Percentiles rank a stretch among this genome's conserved stretches.
These are phyloP conservation scores for Drosophila trichaetosa DNA, from an alignment of 2,888 invertebrate species.

Conservation along the genomic window DNA sequence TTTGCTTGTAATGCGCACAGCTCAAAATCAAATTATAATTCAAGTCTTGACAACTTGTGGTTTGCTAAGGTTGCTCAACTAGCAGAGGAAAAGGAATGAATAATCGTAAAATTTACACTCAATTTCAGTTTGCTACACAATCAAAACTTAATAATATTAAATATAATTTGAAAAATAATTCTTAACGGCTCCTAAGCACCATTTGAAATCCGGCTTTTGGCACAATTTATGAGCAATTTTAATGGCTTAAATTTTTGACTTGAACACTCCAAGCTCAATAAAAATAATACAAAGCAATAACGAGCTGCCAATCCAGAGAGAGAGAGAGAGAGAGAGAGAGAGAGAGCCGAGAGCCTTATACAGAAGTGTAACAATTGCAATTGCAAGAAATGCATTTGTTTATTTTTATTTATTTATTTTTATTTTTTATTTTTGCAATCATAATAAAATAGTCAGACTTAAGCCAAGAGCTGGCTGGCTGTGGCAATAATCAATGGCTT, in stretches of 20 bases:
- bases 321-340: not conserved
- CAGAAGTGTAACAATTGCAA: constrained; percentile 42
- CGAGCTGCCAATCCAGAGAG: not conserved
- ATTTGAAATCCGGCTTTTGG: not conserved
- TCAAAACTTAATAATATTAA: not conserved
- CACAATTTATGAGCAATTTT: not conserved
- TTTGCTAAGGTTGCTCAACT: not conserved
- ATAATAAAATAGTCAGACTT: constrained; percentile 49
- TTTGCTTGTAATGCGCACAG: constrained; percentile 1
- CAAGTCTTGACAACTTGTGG: not conserved
- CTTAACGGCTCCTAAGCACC: not conserved
- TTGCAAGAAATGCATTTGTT: constrained; percentile 15
- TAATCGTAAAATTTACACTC: not conserved
- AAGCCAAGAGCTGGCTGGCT: constrained; percentile 37
- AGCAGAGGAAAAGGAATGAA: not conserved
- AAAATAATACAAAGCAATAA: not conserved
- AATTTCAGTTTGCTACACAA: not conserved
- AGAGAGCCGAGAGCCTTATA: constrained; percentile 3
- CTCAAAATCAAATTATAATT: not conserved
- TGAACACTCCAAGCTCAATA: not conserved
- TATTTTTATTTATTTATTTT: not conserved
- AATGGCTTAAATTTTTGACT: not conserved
- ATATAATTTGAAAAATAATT: not conserved
- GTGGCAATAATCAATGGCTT: constrained; percentile 62
- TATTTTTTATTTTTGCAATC: constrained; percentile 35